These are phyloP conservation scores for Trileptium ribeirensis DNA, from an alignment of 2,888 invertebrate species.

Conservation along the genomic window DNA sequence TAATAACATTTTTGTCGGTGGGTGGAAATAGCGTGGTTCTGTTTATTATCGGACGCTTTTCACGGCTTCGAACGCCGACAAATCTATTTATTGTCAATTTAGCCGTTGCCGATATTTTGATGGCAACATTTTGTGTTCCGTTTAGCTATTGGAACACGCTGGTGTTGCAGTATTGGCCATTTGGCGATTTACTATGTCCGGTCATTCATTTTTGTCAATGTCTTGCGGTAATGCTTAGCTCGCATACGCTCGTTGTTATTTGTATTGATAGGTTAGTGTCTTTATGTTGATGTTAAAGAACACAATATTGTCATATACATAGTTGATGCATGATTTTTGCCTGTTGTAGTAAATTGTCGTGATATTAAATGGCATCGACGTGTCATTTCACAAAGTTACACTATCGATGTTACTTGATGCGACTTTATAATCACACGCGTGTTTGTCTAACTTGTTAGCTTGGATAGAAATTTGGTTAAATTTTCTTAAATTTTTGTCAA, in stretches of 20 bases:
- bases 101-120: conserved; percentile 53
- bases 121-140: conserved; percentile 55
- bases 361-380: too few species aligned
- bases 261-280: conserved; percentile 45
- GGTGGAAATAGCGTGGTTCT: conserved; percentile 44
- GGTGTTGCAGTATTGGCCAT: conserved; percentile 54
- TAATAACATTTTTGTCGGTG: not conserved
- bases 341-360: too few species aligned
- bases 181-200: conserved; percentile 53
- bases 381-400: too few species aligned
- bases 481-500: too few species aligned
- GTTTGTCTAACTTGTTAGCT: too few species aligned
- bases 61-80: conserved; percentile 51
- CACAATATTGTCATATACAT: too few species aligned
- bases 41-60: conserved; percentile 44
- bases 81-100: conserved; percentile 55
- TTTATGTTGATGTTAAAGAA: too few species aligned
- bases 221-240: conserved; percentile 53
- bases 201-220: conserved; percentile 53
- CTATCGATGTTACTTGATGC: too few species aligned
- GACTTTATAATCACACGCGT: too few species aligned
- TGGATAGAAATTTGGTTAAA: too few species aligned
- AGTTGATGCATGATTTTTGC: too few species aligned
- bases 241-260: conserved; percentile 55
- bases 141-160: conserved; percentile 54